Conservation (phyloP, 2,888 invertebrate species). For the Ormyrus thymus region DNA sequence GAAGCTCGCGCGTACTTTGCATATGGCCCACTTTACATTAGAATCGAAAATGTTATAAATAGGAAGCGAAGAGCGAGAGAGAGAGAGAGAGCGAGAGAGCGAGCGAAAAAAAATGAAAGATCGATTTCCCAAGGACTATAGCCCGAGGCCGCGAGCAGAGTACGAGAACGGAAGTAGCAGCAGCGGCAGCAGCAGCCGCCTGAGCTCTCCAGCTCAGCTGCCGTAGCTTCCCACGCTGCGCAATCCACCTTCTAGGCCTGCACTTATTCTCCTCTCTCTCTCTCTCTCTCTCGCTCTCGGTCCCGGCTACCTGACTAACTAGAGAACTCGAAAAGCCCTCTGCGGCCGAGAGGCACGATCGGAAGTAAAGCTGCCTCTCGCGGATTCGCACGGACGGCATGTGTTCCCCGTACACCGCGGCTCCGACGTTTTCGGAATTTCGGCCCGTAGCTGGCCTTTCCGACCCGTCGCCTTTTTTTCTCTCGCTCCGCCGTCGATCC, state of each 20-base stretch:
- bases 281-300: conserved; percentile 47
- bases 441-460: too few species aligned
- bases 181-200: conserved; percentile 61
- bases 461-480: too few species aligned
- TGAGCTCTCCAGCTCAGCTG: conserved; percentile 66
- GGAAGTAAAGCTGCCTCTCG: background rate
- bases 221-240: conserved; percentile 73
- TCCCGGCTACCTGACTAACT: conserved; percentile 51
- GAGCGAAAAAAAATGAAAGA: conserved; percentile 35
- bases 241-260: conserved; percentile 60
- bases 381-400: background rate
- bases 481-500: too few species aligned
- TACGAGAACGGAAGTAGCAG: conserved; percentile 59
- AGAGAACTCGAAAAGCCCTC: background rate
- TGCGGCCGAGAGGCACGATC: background rate
- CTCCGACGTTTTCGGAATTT: too few species aligned
- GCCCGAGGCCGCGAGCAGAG: conserved; percentile 54
- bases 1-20: conserved; percentile 16
- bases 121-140: conserved; percentile 51
- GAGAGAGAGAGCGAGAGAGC: conserved; percentile 19
- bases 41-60: conserved; percentile 23
- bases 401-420: too few species aligned
- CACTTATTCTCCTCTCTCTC: too few species aligned
- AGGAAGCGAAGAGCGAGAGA: conserved; percentile 28
- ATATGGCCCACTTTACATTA: conserved; percentile 30